phyloP scores from a whole-genome alignment of 2,888 invertebrate genomes.

The Dolichomitus sp. region DNA sequence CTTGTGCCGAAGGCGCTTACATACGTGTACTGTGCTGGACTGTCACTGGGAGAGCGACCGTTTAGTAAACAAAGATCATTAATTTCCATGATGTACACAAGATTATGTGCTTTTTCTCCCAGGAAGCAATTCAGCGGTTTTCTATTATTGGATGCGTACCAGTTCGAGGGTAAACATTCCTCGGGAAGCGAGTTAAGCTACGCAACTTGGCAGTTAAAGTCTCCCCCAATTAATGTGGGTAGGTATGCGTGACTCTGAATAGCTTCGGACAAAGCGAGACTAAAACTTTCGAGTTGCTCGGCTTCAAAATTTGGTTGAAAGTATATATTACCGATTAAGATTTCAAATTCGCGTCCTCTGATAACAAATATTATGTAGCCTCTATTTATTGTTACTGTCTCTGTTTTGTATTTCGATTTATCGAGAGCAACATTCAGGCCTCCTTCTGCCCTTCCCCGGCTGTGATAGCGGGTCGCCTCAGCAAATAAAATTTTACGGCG shows the following conservation, averaged over 20 bases:
- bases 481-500: neutral
- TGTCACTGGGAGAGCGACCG: neutral
- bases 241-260: neutral
- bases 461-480: neutral
- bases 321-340: no score
- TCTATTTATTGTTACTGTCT: no score
- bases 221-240: neutral
- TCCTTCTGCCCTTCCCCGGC: neutral
- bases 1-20: neutral
- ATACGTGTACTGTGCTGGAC: neutral
- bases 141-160: neutral
- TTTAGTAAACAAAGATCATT: slow-evolving; percentile 5
- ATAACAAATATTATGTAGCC: no score
- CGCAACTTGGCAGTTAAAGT: slow-evolving; percentile 5
- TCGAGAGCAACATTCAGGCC: neutral
- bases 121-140: neutral
- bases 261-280: neutral
- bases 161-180: neutral
- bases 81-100: neutral
- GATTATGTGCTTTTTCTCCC: neutral
- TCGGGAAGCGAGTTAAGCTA: neutral
- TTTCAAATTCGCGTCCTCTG: no score
- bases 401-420: neutral
- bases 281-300: neutral
- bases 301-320: neutral